phyloP scores from a whole-genome alignment of 2,888 invertebrate species.

The Drosophila ezoana region DNA sequence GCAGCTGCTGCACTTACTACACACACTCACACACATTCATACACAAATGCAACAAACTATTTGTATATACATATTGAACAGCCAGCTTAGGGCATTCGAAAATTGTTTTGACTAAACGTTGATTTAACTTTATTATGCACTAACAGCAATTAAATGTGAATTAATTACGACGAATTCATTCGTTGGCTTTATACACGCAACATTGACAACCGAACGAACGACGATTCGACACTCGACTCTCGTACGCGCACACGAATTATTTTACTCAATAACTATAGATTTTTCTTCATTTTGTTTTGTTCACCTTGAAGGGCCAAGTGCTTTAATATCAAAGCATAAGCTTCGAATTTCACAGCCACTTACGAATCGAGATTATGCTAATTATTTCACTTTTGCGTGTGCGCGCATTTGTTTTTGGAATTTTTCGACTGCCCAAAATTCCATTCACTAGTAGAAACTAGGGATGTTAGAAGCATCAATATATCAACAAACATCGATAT shows the following conservation, averaged over 20 bases:
- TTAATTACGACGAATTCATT: conserved; percentile 74
- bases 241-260: conserved; percentile 49
- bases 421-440: conserved; percentile 66
- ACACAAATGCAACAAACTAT: conserved; percentile 10
- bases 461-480: conserved; percentile 35
- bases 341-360: conserved; percentile 57
- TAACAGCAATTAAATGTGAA: conserved; percentile 72
- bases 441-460: conserved; percentile 66
- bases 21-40: conserved; percentile 22
- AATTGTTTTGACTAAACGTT: conserved; percentile 22
- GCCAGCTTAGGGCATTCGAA: conserved; percentile 16
- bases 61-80: conserved; percentile 14
- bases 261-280: conserved; percentile 48
- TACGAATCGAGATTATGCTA: conserved; percentile 50
- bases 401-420: conserved; percentile 72
- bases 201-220: conserved; percentile 59
- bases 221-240: conserved; percentile 41
- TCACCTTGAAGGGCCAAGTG: conserved; percentile 35
- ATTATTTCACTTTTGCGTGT: conserved; percentile 45
- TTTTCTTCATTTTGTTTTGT: conserved; percentile 27
- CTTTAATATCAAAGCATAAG: conserved; percentile 28
- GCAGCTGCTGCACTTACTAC: conserved; percentile 64
- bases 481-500: conserved; percentile 25
- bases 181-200: conserved; percentile 73
- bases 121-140: conserved; percentile 58